These are phyloP conservation scores for Psammodynastes pulverulentus DNA, from an alignment of 2,113 vertebrate genomes.

Conservation along the genomic window DNA sequence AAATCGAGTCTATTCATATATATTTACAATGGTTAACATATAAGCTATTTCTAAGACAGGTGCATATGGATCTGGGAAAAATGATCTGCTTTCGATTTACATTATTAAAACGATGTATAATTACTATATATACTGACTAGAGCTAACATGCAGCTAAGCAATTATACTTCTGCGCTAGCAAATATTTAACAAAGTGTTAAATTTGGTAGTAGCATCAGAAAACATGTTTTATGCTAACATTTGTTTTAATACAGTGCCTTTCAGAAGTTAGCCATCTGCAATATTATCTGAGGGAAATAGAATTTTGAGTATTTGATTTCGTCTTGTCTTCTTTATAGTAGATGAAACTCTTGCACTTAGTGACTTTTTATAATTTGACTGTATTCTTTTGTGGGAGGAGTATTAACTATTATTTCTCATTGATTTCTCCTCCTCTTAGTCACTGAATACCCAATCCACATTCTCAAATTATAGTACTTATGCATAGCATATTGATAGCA, in stretches of 20 bases:
- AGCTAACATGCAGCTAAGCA: not conserved
- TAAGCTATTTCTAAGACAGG: not conserved
- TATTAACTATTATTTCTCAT: not conserved
- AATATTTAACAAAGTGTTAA: slow-evolving; percentile 17
- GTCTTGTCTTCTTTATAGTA: slow-evolving; percentile 32
- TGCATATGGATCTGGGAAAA: not conserved
- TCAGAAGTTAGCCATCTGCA: slow-evolving; percentile 33
- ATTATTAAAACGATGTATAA: slow-evolving; percentile 1
- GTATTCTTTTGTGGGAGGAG: not conserved
- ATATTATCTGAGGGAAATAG: slow-evolving; percentile 23
- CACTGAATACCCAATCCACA: slow-evolving; percentile 14
- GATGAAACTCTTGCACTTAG: not conserved
- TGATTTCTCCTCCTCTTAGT: not conserved
- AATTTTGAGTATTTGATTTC: slow-evolving; percentile 20
- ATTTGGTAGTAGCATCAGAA: not conserved
- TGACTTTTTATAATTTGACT: slow-evolving; percentile 8
- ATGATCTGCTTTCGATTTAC: not conserved
- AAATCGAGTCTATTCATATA: not conserved
- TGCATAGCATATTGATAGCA: not conserved
- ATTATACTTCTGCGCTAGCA: not conserved
- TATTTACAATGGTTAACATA: not conserved
- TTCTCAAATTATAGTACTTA: slow-evolving; percentile 29
- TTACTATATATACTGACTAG: not conserved
- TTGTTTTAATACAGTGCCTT: not conserved
- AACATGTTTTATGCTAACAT: not conserved